Conservation (phyloP, 1,140 invertebrate species). For the Telenomus remus region DNA sequence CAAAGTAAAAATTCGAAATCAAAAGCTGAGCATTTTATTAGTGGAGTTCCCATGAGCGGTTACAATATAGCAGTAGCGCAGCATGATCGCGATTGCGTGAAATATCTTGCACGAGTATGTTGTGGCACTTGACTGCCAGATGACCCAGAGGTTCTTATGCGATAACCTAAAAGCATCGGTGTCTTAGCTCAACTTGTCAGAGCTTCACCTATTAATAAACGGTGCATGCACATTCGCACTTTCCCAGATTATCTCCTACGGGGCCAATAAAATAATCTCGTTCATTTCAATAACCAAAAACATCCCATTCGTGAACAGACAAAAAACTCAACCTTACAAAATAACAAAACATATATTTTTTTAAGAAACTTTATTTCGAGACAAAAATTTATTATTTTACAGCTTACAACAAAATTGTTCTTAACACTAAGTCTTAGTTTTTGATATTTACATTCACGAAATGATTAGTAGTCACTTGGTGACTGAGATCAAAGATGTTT, state of each 20-base stretch:
- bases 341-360: too few species aligned
- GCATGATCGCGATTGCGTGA: slow-evolving; percentile 63
- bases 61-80: slow-evolving; percentile 70
- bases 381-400: too few species aligned
- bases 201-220: slow-evolving; percentile 73
- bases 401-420: too few species aligned
- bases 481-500: too few species aligned
- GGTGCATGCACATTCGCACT: too few species aligned
- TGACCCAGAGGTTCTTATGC: slow-evolving; percentile 71
- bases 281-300: neutral
- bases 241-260: slow-evolving; percentile 1
- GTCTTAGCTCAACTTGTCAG: slow-evolving; percentile 73
- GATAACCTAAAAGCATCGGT: slow-evolving; percentile 76
- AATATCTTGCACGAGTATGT: slow-evolving; percentile 59
- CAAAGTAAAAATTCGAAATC: slow-evolving; percentile 41
- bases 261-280: slow-evolving; percentile 6
- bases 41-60: slow-evolving; percentile 71
- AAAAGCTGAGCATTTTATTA: slow-evolving; percentile 71
- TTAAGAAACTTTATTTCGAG: too few species aligned
- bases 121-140: slow-evolving; percentile 76
- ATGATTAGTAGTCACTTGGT: too few species aligned
- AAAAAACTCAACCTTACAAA: too few species aligned
- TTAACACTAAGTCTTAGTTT: too few species aligned
- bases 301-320: too few species aligned
- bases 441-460: too few species aligned